Evolutionary conservation across 1,140 invertebrate species (phyloP), one percentile per base, ranked within the genome.

Genomic region (Zaprionus ghesquierei): DNA sequence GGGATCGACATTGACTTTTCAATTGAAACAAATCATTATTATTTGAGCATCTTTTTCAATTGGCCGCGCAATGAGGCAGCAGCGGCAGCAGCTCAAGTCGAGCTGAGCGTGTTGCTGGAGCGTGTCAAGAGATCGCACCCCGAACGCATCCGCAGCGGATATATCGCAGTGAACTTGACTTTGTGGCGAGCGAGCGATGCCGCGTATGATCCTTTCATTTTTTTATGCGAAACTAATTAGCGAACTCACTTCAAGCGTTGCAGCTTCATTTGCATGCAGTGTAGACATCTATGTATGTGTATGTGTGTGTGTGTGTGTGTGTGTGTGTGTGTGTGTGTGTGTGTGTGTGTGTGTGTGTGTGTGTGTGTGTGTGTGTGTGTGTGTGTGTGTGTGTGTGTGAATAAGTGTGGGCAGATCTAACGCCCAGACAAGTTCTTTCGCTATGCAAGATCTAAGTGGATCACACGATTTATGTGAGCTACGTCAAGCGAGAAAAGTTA

Each of bases 21-120:
- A 87, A 87, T 87, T 87, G 84, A 87, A 87, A 87, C 85, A 87
- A 87, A 89, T 87, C 84, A 87, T 87, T 84, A 87, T 87, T 84
- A 87, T 82, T 89, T 79, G 68, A 87, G 76, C 63, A 74, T 66
- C 82, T 69, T 66, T 73, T 79, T 77, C 69, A 87, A 87, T 89
- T 87, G 53, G 64, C 51, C 59, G 38, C 49, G 23, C 63, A 55
- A 60, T 59, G 63, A 72, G 58, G 53, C 41, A 53, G 44, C 38
- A 59, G 23, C 55, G 33, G 62, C 61, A 54, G 9, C 18, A 35
- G 58, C 58, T 50, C 9, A 33, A 49, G 56, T 25, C 29, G 23
- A 59, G 33, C 13, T 35, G 33, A 38, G n/a, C 35, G 35, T 41
- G 65, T 51, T 75, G 73, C 51, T 74, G 64, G 61, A 86, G 75